Percentiles rank a stretch among this genome's conserved stretches.
These are phyloP conservation scores for Euzophera pinguis DNA, from an alignment of 2,888 invertebrate species.

Conservation along the genomic window DNA sequence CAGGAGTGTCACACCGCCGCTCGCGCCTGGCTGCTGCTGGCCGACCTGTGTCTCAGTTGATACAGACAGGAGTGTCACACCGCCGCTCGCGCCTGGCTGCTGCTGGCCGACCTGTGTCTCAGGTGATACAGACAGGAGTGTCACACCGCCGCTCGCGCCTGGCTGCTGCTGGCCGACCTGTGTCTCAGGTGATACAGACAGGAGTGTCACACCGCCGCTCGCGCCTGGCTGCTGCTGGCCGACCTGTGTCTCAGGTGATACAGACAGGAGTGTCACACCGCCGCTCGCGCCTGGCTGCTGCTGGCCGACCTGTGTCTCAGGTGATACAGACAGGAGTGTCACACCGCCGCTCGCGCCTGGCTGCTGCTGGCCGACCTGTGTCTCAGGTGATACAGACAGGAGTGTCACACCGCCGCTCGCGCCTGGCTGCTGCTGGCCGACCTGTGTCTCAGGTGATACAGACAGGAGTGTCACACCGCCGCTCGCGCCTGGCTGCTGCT, in stretches of 20 bases:
- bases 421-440: too few species aligned
- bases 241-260: neutral
- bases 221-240: neutral
- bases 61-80: too few species aligned
- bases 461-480: too few species aligned
- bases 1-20: conserved; percentile 14
- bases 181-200: too few species aligned
- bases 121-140: too few species aligned
- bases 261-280: neutral
- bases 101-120: conserved; percentile 47
- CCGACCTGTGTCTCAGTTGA: conserved; percentile 45
- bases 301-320: conserved; percentile 8
- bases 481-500: too few species aligned
- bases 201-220: too few species aligned
- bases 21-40: conserved; percentile 32
- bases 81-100: conserved; percentile 33
- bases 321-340: too few species aligned
- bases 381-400: neutral
- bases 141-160: too few species aligned
- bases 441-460: too few species aligned
- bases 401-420: too few species aligned
- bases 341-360: neutral
- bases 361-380: conserved; percentile 1
- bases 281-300: neutral
- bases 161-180: neutral